Evolutionary conservation across 2,888 invertebrate species (phyloP).

Genomic region (Athalia circularis): DNA sequence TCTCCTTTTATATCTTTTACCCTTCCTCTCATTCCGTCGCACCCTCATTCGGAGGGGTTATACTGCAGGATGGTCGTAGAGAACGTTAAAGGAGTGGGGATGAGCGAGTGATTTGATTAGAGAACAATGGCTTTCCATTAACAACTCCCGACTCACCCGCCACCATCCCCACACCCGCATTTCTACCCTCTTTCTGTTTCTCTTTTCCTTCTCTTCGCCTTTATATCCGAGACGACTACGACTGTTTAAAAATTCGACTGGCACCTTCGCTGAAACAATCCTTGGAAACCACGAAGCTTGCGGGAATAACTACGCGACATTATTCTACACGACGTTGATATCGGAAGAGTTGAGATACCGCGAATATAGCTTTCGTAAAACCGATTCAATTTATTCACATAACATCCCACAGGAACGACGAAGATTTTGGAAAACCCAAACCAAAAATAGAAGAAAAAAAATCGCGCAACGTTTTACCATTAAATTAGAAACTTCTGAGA

Average conservation of each 20-base stretch:
- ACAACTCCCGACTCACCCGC: slow-evolving; percentile 63
- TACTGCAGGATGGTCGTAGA: neutral
- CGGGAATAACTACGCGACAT: no score
- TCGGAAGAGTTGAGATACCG: slow-evolving; percentile 1
- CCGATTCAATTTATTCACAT: neutral
- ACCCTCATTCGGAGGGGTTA: neutral
- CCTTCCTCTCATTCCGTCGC: no score
- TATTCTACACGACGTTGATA: slow-evolving; percentile 8
- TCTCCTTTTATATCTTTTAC: no score
- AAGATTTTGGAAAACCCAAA: no score
- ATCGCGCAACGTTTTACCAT: no score
- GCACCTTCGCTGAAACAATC: neutral
- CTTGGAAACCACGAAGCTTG: no score
- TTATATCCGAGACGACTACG: slow-evolving; percentile 37
- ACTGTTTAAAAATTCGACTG: slow-evolving; percentile 57
- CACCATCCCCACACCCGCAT: slow-evolving; percentile 44
- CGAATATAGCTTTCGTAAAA: neutral
- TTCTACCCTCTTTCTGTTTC: neutral
- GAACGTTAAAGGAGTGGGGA: slow-evolving; percentile 20
- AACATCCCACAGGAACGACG: no score
- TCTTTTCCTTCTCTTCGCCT: slow-evolving; percentile 24
- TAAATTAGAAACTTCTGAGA: no score
- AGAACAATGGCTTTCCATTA: slow-evolving; percentile 74
- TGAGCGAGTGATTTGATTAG: slow-evolving; percentile 73
- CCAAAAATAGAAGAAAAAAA: no score